Percentiles rank a stretch among this genome's conserved stretches.
phyloP scores from a whole-genome alignment of 2,797 vertebrate species.

The Malurus splendens region DNA sequence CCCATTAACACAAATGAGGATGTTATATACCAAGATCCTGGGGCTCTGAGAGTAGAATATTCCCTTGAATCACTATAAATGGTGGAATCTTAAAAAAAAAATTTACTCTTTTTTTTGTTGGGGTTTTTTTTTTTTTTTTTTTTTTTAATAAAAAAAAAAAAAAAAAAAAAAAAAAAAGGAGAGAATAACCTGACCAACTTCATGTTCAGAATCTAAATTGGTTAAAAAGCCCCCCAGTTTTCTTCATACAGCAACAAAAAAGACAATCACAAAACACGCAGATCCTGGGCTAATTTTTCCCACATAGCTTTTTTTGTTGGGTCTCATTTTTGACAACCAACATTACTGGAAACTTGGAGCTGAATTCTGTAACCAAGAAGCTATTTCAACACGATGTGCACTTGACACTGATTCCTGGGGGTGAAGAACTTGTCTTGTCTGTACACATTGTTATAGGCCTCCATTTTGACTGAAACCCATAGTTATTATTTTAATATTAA shows the following conservation, averaged over 20 bases:
- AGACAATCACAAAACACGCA: background rate
- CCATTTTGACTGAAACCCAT: background rate
- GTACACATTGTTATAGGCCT: background rate
- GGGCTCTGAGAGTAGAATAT: background rate
- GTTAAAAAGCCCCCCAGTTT: background rate
- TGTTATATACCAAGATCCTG: background rate
- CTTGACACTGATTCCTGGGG: background rate
- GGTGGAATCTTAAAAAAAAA: background rate
- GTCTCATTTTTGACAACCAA: background rate
- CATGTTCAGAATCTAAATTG: background rate
- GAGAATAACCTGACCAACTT: background rate
- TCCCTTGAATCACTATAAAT: conserved; percentile 9
- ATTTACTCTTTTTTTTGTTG: background rate
- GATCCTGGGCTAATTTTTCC: background rate
- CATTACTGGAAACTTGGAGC: background rate
- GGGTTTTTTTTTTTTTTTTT: background rate
- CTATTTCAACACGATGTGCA: background rate
- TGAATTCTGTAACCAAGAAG: background rate
- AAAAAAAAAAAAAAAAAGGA: background rate
- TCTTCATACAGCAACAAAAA: background rate
- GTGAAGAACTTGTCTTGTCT: background rate
- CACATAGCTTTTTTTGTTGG: fast-evolving
- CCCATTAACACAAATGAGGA: background rate
- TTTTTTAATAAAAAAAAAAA: background rate
- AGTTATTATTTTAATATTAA: background rate